phyloP scores from a whole-genome alignment of 2,797 vertebrate genomes.

The Poeciliopsis infans region DNA sequence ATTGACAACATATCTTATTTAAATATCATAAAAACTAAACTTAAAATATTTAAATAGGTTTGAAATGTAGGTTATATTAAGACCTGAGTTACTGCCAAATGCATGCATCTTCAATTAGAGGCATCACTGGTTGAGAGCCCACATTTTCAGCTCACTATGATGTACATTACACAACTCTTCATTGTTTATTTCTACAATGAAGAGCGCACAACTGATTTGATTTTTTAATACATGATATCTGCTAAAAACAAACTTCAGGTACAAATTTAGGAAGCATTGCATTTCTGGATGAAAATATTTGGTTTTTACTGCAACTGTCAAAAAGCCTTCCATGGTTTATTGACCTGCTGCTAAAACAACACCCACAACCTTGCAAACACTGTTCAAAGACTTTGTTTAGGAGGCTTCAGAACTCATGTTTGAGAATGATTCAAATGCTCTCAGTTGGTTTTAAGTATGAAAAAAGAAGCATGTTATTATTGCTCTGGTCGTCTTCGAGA shows the following conservation, averaged over 20 bases:
- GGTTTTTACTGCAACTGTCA: neutral
- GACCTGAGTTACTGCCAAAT: neutral
- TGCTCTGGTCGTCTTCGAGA: neutral
- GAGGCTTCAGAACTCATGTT: neutral
- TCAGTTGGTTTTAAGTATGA: neutral
- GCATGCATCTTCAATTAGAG: neutral
- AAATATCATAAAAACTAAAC: neutral
- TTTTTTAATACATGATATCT: neutral
- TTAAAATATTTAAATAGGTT: neutral
- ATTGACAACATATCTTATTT: neutral
- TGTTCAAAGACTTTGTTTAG: neutral
- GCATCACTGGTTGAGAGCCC: neutral
- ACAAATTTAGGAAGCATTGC: neutral
- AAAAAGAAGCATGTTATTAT: neutral
- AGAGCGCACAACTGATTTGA: neutral
- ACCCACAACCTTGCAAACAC: neutral
- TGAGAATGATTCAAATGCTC: neutral
- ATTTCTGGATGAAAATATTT: neutral
- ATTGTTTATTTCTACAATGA: neutral
- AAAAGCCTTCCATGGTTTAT: neutral
- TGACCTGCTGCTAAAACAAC: conserved; percentile 1
- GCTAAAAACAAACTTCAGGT: neutral
- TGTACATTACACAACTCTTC: neutral
- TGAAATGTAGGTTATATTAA: neutral
- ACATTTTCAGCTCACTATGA: neutral